phyloP scores from a whole-genome alignment of 23 tunicate genomes.

The Phallusia fumigata region DNA sequence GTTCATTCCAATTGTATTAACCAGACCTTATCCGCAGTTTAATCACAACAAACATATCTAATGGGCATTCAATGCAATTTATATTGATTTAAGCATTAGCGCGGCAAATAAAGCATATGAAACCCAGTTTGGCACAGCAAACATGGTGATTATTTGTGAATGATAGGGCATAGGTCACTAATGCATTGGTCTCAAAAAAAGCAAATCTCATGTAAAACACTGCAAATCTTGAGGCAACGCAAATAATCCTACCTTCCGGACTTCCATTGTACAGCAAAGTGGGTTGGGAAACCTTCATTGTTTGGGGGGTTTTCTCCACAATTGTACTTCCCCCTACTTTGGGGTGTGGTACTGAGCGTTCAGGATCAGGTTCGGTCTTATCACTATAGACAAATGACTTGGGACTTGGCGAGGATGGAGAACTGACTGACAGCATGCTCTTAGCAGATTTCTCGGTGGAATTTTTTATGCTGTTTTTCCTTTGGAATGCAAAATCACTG shows the following conservation, averaged over 20 bases:
- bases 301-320: neutral
- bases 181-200: neutral
- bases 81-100: too few relatives aligned
- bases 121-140: too few relatives aligned
- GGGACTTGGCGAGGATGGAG: constrained; percentile 11
- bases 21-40: too few relatives aligned
- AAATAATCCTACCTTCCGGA: neutral
- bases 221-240: neutral
- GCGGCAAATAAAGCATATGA: too few relatives aligned
- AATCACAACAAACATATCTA: too few relatives aligned
- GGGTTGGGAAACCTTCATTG: neutral
- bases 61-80: too few relatives aligned
- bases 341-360: neutral
- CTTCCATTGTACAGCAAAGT: neutral
- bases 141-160: too few relatives aligned
- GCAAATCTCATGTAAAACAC: neutral
- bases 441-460: constrained; percentile 64
- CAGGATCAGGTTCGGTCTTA: neutral
- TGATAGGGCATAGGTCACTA: too few relatives aligned
- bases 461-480: constrained; percentile 39
- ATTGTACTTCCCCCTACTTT: neutral
- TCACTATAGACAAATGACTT: neutral
- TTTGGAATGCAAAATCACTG: neutral
- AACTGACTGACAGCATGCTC: constrained; percentile 42
- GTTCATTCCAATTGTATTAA: too few relatives aligned